A percentile compares a stretch with the other conserved stretches of the same genome.
These are phyloP conservation scores for Phyllotreta cruciferae DNA, from an alignment of 2,888 invertebrate species.

Conservation along the genomic window DNA sequence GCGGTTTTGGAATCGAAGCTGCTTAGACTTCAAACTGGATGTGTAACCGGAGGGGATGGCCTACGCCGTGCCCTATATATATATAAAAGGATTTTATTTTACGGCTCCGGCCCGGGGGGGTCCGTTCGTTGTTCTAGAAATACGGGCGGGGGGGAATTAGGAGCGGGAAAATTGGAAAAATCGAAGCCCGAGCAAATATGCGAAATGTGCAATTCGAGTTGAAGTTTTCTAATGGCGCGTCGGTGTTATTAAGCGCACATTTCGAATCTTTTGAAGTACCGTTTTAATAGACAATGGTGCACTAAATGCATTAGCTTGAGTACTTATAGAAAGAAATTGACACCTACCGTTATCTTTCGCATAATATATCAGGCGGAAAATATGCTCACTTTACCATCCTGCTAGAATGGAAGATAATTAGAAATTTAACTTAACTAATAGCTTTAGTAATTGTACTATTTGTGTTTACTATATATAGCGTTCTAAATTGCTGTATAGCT, in stretches of 20 bases:
- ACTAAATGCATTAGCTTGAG: too few species aligned
- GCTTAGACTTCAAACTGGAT: slow-evolving; percentile 37
- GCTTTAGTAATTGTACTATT: too few species aligned
- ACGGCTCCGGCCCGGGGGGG: slow-evolving; percentile 31
- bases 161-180: background rate
- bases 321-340: background rate
- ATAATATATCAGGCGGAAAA: background rate
- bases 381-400: background rate
- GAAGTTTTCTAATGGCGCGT: slow-evolving; percentile 1
- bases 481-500: too few species aligned
- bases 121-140: slow-evolving; percentile 35
- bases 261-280: background rate
- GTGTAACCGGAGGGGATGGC: slow-evolving; percentile 39
- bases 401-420: too few species aligned
- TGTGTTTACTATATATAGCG: too few species aligned
- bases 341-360: slow-evolving; percentile 11
- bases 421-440: too few species aligned
- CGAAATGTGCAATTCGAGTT: background rate
- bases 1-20: slow-evolving; percentile 41
- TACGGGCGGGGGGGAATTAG: slow-evolving; percentile 14
- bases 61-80: slow-evolving; percentile 39
- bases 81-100: slow-evolving; percentile 35
- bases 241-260: background rate
- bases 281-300: too few species aligned
- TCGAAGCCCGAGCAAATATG: background rate